Conservation (phyloP, 2,797 vertebrate genomes). For the Macrochelys suwanniensis region DNA sequence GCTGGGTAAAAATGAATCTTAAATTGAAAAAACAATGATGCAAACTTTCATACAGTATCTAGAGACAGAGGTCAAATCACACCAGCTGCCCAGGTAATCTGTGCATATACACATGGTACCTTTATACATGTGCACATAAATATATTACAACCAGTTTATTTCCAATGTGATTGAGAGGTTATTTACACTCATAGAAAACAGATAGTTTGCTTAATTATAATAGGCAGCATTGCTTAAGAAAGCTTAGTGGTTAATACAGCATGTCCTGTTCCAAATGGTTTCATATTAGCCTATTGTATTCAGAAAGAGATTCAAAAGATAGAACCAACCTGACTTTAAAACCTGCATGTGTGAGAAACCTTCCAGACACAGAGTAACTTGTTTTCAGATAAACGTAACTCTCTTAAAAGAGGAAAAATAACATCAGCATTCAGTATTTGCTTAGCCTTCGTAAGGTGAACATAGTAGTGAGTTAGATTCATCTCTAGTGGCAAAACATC, state of each 20-base stretch:
- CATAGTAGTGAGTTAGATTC: neutral
- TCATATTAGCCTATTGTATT: slow-evolving; percentile 56
- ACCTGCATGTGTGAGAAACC: neutral
- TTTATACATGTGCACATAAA: neutral
- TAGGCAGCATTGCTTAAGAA: slow-evolving; percentile 17
- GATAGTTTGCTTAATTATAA: slow-evolving; percentile 39
- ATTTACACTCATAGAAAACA: slow-evolving; percentile 56
- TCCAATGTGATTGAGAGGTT: slow-evolving; percentile 23
- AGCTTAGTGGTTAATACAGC: slow-evolving; percentile 37
- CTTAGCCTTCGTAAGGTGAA: slow-evolving; percentile 4
- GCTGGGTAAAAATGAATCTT: fast-evolving
- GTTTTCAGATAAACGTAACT: neutral
- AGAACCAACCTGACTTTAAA: slow-evolving; percentile 30
- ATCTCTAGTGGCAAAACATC: neutral
- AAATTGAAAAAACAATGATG: neutral
- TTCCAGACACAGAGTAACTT: neutral
- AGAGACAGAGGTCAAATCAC: neutral
- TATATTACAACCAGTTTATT: neutral
- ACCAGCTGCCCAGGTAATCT: neutral
- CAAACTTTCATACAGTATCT: neutral
- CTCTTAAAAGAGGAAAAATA: neutral
- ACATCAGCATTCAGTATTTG: neutral
- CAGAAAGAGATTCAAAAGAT: slow-evolving; percentile 30
- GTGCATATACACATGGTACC: fast-evolving
- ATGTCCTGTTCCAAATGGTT: slow-evolving; percentile 44